Base-by-base conservation (phyloP, 2,113 vertebrate species). In the Ictalurus furcatus region DNA sequence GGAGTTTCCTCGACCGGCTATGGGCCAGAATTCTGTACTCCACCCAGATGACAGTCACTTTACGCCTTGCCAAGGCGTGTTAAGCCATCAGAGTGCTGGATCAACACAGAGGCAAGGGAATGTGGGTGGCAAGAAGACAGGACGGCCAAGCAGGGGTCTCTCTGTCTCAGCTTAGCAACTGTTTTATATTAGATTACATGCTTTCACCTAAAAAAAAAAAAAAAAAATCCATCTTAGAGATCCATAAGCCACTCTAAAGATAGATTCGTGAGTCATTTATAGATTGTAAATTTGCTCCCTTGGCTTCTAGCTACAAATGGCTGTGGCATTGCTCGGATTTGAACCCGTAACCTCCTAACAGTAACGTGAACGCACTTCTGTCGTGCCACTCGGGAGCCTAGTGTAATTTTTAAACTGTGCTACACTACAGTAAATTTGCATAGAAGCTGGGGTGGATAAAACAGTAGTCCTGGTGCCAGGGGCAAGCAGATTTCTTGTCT, bases 1-100 rank as follows among this genome's bases (percentile, higher is more conserved):
- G 83, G 89, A 14, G 85, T 71, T 93, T 92, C 92, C 91, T 92
- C 28, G 89, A 28, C 84, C 88, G 90, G 92, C 89, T 23, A 85
- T 74, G 63, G 88, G 92, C 94, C 91, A 93, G 87, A 74, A 84
- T 85, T 89, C 84, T 90, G 91, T 92, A 93, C 92, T 92, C 91
- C 92, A 92, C 87, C 92, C 92, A 90, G 83, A 89, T 34, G 84
- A 83, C 61, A 85, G 86, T 44, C 52, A 34, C 85, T 89, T 78
- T 44, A 54, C 59, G n/a, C 44, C 44, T 87, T 17, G 56, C 28
- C 54, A 69, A 58, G 74, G 1, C 54, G 82, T 44, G 52, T 74
- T 79, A 85, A 67, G 84, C 54, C 37, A 11, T 63, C 65, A 63
- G 28, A 86, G 48, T 65, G 21, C 9, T 69, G 79, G 21, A 78